Percentiles rank a stretch among this genome's conserved stretches.
These are phyloP conservation scores for Hippasteria phrygiana DNA, from an alignment of 53 echinoderm and acorn worm genomes.

Conservation along the genomic window DNA sequence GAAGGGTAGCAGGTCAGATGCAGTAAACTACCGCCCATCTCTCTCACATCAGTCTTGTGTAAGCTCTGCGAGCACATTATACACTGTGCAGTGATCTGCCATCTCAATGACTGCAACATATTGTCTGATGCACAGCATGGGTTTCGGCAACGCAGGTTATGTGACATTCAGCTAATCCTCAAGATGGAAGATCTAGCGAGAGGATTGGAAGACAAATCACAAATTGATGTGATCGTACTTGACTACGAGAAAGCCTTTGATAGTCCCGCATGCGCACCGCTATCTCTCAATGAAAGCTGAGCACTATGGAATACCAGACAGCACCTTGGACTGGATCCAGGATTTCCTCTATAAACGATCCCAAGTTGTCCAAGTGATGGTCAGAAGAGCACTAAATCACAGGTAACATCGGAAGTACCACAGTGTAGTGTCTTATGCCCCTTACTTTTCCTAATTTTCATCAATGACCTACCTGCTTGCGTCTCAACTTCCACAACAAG, in stretches of 20 bases:
- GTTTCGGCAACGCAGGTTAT: constrained; percentile 44
- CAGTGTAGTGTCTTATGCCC: constrained; percentile 71
- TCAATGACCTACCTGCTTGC: constrained; percentile 65
- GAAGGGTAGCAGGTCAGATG: constrained; percentile 59
- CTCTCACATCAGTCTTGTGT: constrained; percentile 51
- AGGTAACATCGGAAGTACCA: constrained; percentile 68
- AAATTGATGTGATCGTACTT: constrained; percentile 51
- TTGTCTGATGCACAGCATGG: constrained; percentile 61
- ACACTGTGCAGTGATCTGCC: constrained; percentile 59
- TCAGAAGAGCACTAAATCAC: constrained; percentile 23
- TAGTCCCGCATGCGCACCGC: too few species aligned
- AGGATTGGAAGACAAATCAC: constrained; percentile 53
- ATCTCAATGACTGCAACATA: constrained; percentile 45
- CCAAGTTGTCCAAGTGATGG: constrained; percentile 62
- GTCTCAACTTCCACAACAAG: constrained; percentile 55
- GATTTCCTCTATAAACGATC: constrained; percentile 46
- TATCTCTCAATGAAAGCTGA: neutral
- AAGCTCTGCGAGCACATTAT: constrained; percentile 71
- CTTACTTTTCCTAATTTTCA: constrained; percentile 59
- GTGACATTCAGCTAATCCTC: constrained; percentile 38
- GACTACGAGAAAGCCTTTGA: constrained; percentile 67
- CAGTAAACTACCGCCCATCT: constrained; percentile 68
- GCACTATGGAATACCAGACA: neutral
- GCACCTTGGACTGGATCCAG: constrained; percentile 24
- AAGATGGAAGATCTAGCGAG: constrained; percentile 43